These are phyloP conservation scores for Belonocnema kinseyi DNA, from an alignment of 1,140 invertebrate species.

Conservation along the genomic window DNA sequence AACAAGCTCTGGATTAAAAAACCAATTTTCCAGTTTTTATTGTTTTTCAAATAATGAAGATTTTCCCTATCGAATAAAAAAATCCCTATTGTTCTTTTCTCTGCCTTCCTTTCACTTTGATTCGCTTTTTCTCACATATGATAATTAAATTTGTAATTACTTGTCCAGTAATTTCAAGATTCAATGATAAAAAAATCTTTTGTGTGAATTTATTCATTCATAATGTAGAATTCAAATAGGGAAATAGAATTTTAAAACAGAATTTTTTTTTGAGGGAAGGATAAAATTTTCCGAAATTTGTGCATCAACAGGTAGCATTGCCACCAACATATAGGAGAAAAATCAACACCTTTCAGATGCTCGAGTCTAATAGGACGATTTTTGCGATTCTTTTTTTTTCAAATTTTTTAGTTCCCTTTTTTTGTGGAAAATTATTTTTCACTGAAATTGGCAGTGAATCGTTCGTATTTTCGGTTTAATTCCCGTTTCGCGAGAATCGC, in stretches of 20 bases:
- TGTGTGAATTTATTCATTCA: neutral
- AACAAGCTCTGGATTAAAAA: too few relatives aligned
- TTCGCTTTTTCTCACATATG: neutral
- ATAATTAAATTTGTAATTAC: slow-evolving; percentile 14
- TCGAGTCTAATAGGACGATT: neutral
- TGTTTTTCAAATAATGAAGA: too few relatives aligned
- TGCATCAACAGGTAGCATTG: too few relatives aligned
- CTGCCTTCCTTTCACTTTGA: too few relatives aligned
- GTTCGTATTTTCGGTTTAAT: slow-evolving; percentile 13
- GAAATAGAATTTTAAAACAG: neutral
- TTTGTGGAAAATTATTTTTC: neutral
- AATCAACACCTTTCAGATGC: neutral
- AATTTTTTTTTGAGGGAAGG: too few relatives aligned
- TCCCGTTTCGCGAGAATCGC: slow-evolving; percentile 40
- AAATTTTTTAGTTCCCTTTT: neutral
- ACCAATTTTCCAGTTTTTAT: too few relatives aligned
- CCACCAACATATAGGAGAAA: neutral
- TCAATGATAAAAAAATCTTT: neutral
- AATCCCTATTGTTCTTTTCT: too few relatives aligned
- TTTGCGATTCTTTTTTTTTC: neutral
- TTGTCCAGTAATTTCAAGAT: neutral
- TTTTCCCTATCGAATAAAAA: too few relatives aligned
- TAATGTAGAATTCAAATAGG: neutral
- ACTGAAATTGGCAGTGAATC: neutral
- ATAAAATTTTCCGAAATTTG: too few relatives aligned